Evolutionary conservation across 2,888 invertebrate species (phyloP), one percentile per base, ranked within the genome.

Genomic region (Perithous albicinctus): DNA sequence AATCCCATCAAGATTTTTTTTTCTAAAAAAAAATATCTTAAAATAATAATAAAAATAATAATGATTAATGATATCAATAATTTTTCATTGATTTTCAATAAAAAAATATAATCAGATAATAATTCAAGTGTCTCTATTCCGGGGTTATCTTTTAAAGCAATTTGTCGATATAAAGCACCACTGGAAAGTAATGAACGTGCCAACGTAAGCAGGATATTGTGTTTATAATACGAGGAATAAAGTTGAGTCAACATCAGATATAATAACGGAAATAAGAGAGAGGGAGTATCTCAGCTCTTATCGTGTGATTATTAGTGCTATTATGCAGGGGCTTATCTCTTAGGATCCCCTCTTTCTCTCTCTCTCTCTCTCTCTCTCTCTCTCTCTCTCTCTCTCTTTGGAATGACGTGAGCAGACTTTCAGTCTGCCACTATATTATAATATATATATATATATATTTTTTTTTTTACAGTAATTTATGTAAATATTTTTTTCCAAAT

Each of bases 161-260:
- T n/a, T n/a, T n/a, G n/a, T 18, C 43, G 59, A 26, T 10, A 18
- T 56, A 38, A 26, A 15, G 8, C 8, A 38, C 4, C 18, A 59
- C 15, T 26, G 18, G 15, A 20, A 26, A 4, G 5, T 29, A 51
- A 10, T 5, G 35, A 56, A 35, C 8, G 43, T 56, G 41, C 20
- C 18, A 67, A 35, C 32, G 73, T 56, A 46, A 67, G 54, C 72
- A 10, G 12, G 35, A 70, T 64, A 59, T n/a, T 67, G 64, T 72
- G 26, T 69, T 78, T 26, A 43, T 77, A 63, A 81, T 77, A 63
- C 67, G 73, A 15, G 20, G 32, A 74, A 74, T 74, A 63, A 38
- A 64, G 67, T 78, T 32, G 73, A 78, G 73, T 81, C 69, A 29
- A 80, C 63, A n/a, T n/a, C n/a, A 48, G 38, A 77, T 67, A 78